Base-by-base conservation (phyloP, 2,888 invertebrate species). In the Meta bourneti region DNA sequence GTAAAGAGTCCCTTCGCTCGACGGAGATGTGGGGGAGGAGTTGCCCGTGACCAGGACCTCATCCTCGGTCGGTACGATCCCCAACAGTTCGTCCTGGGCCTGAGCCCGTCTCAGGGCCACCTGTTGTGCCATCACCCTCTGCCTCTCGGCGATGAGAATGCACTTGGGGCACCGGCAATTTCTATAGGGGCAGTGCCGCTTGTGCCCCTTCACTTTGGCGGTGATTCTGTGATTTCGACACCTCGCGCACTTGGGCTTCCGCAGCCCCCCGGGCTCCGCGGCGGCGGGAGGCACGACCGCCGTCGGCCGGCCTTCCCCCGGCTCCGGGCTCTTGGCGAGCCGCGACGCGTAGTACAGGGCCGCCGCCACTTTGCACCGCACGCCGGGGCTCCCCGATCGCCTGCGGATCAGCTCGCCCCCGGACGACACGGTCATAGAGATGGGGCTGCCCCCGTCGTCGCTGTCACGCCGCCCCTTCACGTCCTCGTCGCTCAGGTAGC, bases 91-190 rank as follows among this genome's bases (percentile, higher is more conserved):
- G 51, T 91, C 86, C 81, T 89, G 89, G 6, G 95, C 95, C 90
- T 95, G 95, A 81, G 95, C 95, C 71, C 96, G 95, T 93, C 96
- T 94, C 0, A 96, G 95, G 0, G 96, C 96, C 19, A 96, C 96
- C 93, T 96, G 96, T 2, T 96, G 96, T 0, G 96, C 96, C 96
- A 96, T 96, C 6, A 96, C 96, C 69, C 96, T 94, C 94, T 96
- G 96, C 69, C 96, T 94, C 93, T 96, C 96, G 7, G 97, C 96
- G 71, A 98, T 97, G 81, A 98, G 95, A 93, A 97, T 96, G 94
- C 98, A 98, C 94, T 97, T 97, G 51, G 97, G 96, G 94, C 98
- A 98, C 85, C 96, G 96, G 94, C 98, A 98, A 94, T 97, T 97
- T 81, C 97, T 96, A 97, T 97, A 98, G 11, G 97, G 96, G 94